phyloP scores from a whole-genome alignment of 2,797 vertebrate genomes.

The Cottoperca gobio region DNA sequence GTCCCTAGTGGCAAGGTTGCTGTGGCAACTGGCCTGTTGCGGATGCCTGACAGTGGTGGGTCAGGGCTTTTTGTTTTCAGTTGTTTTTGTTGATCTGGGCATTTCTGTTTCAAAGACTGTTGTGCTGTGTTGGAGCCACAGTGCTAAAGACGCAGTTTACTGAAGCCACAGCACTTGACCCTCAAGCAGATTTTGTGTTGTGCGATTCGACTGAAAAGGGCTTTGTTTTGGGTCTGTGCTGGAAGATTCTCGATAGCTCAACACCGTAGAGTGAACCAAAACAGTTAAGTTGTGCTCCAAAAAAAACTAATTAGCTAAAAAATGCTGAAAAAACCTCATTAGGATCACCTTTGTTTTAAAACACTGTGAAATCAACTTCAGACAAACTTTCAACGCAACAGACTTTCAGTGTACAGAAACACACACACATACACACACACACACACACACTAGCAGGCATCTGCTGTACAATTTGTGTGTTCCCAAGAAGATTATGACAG shows the following conservation, averaged over 20 bases:
- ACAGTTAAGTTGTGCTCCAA: neutral
- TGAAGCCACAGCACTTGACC: slow-evolving; percentile 4
- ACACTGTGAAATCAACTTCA: neutral
- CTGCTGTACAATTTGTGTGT: slow-evolving; percentile 57
- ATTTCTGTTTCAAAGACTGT: slow-evolving; percentile 26
- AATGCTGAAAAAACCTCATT: neutral
- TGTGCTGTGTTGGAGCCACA: slow-evolving; percentile 22
- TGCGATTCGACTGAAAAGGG: slow-evolving; percentile 4
- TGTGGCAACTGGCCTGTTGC: slow-evolving; percentile 50
- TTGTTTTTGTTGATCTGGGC: slow-evolving; percentile 38
- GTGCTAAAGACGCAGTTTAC: slow-evolving; percentile 2
- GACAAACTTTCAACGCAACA: neutral
- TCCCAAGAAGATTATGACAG: slow-evolving; percentile 72
- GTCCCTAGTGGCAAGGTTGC: slow-evolving; percentile 55
- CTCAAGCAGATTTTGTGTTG: slow-evolving; percentile 11
- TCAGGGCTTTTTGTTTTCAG: slow-evolving; percentile 29
- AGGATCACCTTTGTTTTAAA: neutral
- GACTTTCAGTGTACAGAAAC: neutral
- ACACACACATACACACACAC: neutral
- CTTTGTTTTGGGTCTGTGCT: slow-evolving; percentile 20
- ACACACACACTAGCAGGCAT: slow-evolving; percentile 32
- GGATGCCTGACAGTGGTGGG: slow-evolving; percentile 55
- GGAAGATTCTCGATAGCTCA: slow-evolving; percentile 6
- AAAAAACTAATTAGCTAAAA: slow-evolving; percentile 13
- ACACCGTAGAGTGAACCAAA: neutral